A percentile compares a stretch with the other conserved stretches of the same genome.
Evolutionary conservation across 2,797 vertebrate species (phyloP).

Genomic region (Clarias platycephalus): DNA sequence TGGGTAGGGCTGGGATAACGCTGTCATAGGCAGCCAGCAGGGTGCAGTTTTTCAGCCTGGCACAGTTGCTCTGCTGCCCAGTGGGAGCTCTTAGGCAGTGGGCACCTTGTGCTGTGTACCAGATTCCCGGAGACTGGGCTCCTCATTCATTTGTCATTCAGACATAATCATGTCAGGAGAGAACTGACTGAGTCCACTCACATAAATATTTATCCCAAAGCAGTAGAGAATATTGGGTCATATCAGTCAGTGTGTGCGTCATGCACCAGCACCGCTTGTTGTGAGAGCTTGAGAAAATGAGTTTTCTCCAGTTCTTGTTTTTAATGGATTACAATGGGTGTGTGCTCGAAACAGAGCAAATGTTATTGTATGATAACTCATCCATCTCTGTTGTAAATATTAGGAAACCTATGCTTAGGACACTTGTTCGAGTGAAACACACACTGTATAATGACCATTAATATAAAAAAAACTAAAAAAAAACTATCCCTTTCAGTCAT

Average conservation of each 20-base stretch:
- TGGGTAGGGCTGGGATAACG: constrained; percentile 27
- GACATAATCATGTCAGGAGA: constrained; percentile 56
- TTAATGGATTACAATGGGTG: constrained; percentile 15
- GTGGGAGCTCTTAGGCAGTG: constrained; percentile 36
- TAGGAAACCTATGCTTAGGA: not conserved
- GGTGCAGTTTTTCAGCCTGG: constrained; percentile 46
- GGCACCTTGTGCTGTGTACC: constrained; percentile 35
- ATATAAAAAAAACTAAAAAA: not conserved
- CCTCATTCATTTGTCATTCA: constrained; percentile 56
- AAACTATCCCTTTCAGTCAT: not conserved
- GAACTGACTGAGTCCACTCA: constrained; percentile 43
- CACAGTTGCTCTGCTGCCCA: constrained; percentile 33
- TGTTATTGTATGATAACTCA: constrained; percentile 18
- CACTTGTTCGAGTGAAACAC: not conserved
- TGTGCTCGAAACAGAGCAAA: constrained; percentile 11
- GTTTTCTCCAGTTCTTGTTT: constrained; percentile 20
- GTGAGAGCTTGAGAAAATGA: constrained; percentile 23
- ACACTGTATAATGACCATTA: not conserved
- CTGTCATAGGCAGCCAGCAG: constrained; percentile 36
- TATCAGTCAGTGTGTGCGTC: constrained; percentile 25
- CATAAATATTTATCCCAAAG: constrained; percentile 55
- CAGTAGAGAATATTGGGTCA: constrained; percentile 28
- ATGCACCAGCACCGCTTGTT: not conserved
- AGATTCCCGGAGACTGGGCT: constrained; percentile 42
- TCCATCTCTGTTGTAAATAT: constrained; percentile 10